These are phyloP conservation scores for Noctua pronuba DNA, from an alignment of 2,888 invertebrate genomes.

Conservation along the genomic window DNA sequence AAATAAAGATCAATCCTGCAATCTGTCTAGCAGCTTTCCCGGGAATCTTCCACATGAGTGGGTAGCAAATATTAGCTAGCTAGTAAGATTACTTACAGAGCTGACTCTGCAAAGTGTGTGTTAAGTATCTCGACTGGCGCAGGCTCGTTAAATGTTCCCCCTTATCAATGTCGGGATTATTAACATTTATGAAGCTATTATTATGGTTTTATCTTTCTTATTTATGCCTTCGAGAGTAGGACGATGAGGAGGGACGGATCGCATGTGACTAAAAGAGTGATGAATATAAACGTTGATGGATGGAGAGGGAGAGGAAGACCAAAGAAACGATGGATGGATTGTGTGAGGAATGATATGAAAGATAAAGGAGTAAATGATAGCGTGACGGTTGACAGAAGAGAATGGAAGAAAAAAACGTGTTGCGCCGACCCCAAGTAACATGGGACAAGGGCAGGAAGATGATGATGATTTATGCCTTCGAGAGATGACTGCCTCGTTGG, in stretches of 20 bases:
- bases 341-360: too few species aligned
- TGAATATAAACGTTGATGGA: too few species aligned
- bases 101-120: neutral
- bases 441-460: too few species aligned
- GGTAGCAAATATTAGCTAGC: neutral
- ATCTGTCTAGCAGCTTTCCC: neutral
- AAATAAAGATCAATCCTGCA: neutral
- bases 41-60: neutral
- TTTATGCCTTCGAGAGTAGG: neutral
- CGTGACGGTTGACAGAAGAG: too few species aligned
- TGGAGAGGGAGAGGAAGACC: too few species aligned
- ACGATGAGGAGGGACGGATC: too few species aligned
- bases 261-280: too few species aligned
- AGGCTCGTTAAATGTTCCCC: neutral
- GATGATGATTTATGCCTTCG: neutral
- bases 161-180: neutral
- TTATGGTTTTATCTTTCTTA: neutral
- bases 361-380: too few species aligned
- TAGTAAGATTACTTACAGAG: neutral
- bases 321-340: too few species aligned
- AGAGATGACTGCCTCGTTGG: neutral
- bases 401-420: too few species aligned
- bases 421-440: too few species aligned
- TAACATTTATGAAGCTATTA: neutral
- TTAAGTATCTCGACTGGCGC: neutral